These are phyloP conservation scores for Odontophorus gujanensis DNA, from an alignment of 2,113 vertebrate genomes.

Conservation along the genomic window DNA sequence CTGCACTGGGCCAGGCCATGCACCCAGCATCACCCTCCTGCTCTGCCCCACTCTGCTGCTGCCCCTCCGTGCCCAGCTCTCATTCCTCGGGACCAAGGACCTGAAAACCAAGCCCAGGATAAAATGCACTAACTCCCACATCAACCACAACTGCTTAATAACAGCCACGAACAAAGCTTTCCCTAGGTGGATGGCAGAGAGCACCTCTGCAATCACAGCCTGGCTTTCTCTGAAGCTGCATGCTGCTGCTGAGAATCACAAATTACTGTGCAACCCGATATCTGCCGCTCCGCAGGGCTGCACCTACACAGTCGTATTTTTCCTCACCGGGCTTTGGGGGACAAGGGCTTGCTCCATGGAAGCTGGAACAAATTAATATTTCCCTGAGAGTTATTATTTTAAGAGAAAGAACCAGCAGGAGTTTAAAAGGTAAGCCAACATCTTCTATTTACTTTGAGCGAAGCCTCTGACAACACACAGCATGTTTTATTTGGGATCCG, in stretches of 20 bases:
- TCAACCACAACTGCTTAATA: neutral
- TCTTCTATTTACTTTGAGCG: constrained; percentile 26
- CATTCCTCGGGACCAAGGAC: neutral
- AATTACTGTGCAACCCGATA: neutral
- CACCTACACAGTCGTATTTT: constrained; percentile 21
- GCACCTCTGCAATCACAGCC: constrained; percentile 6
- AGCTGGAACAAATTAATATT: constrained; percentile 62
- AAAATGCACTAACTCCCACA: neutral
- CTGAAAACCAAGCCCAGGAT: neutral
- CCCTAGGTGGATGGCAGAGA: neutral
- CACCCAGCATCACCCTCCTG: neutral
- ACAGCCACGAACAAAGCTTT: neutral
- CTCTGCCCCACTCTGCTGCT: too few relatives aligned
- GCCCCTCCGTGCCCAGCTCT: neutral
- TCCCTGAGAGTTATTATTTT: constrained; percentile 43
- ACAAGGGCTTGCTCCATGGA: neutral
- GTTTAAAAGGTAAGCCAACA: constrained; percentile 50
- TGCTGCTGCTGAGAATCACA: neutral
- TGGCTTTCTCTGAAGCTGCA: neutral
- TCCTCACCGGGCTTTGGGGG: neutral
- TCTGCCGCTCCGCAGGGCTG: neutral
- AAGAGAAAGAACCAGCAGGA: constrained; percentile 2
- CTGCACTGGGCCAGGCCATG: neutral
- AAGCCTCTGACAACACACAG: neutral
- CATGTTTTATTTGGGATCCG: neutral